phyloP scores from a whole-genome alignment of 37 sponge, comb jelly and placozoan species.

The Eunapius fragilis region DNA sequence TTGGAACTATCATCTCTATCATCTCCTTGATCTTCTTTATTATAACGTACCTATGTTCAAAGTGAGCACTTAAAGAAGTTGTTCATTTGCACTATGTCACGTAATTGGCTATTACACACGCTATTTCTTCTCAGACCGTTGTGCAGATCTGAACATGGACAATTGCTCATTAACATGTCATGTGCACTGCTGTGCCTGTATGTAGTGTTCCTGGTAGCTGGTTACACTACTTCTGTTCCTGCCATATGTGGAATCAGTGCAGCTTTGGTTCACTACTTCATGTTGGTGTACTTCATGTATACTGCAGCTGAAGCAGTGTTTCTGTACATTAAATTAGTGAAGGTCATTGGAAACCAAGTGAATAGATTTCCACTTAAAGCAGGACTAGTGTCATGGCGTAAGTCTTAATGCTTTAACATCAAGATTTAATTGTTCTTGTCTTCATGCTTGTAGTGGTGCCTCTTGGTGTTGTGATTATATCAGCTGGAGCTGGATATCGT shows the following conservation, averaged over 20 bases:
- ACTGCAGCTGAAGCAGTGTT: conserved; percentile 58
- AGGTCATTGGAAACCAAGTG: conserved; percentile 22
- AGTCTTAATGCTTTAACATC: conserved; percentile 9
- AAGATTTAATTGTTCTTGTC: too few species aligned
- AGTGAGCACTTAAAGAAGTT: conserved; percentile 51
- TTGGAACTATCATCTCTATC: conserved; percentile 54
- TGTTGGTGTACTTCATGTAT: conserved; percentile 66
- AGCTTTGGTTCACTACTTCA: conserved; percentile 67
- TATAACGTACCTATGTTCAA: conserved; percentile 35
- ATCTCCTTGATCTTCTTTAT: conserved; percentile 43
- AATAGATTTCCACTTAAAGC: background rate
- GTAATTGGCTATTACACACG: background rate
- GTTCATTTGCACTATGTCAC: background rate
- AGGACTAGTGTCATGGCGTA: conserved; percentile 44
- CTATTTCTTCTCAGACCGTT: conserved; percentile 41
- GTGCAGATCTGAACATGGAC: conserved; percentile 7
- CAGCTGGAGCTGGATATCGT: conserved; percentile 42
- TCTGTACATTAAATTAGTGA: conserved; percentile 58
- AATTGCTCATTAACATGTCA: conserved; percentile 62
- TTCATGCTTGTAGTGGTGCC: conserved; percentile 36
- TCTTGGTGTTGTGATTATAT: conserved; percentile 16
- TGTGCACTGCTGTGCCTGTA: conserved; percentile 59
- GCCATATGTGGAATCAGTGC: conserved; percentile 47
- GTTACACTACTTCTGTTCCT: conserved; percentile 4
- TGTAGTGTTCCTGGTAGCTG: conserved; percentile 42